Conservation (phyloP, 2,888 invertebrate genomes). For the Hedya salicella region DNA sequence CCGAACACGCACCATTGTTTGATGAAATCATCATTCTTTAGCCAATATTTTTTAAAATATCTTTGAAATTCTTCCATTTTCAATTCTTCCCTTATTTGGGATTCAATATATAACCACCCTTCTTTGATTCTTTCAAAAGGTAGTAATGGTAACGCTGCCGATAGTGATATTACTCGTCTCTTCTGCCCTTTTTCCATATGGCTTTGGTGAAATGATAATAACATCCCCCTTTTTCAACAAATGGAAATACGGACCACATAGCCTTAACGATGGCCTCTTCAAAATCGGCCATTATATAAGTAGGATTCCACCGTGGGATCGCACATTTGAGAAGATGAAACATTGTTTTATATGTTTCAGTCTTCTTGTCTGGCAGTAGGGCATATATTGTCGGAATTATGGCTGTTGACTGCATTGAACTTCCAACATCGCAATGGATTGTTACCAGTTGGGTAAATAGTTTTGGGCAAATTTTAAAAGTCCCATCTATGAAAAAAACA, state of each 20-base stretch:
- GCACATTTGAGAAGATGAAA: slow-evolving; percentile 15
- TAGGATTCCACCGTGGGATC: slow-evolving; percentile 2
- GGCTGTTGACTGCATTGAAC: slow-evolving; percentile 14
- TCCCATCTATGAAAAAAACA: slow-evolving; percentile 11
- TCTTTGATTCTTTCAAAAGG: slow-evolving; percentile 11
- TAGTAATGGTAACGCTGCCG: slow-evolving; percentile 13
- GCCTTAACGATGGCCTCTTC: slow-evolving; percentile 8
- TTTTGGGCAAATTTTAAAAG: slow-evolving; percentile 15
- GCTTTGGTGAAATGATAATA: slow-evolving; percentile 22
- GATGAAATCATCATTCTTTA: neutral
- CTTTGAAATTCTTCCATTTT: neutral
- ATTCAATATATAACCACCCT: slow-evolving; percentile 12
- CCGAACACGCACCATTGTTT: slow-evolving; percentile 12
- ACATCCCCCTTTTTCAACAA: slow-evolving; percentile 9
- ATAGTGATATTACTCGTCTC: slow-evolving; percentile 8
- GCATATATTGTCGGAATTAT: slow-evolving; percentile 13
- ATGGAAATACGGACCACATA: slow-evolving; percentile 2
- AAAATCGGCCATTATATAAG: slow-evolving; percentile 1
- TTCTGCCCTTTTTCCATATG: slow-evolving; percentile 11
- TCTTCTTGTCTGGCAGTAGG: slow-evolving; percentile 12
- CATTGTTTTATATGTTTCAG: neutral
- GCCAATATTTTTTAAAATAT: neutral
- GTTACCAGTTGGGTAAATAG: slow-evolving; percentile 13
- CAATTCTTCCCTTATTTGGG: neutral
- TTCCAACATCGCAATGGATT: slow-evolving; percentile 17